Evolutionary conservation across 2,797 vertebrate genomes (phyloP).

Genomic region (Carduelis carduelis): DNA sequence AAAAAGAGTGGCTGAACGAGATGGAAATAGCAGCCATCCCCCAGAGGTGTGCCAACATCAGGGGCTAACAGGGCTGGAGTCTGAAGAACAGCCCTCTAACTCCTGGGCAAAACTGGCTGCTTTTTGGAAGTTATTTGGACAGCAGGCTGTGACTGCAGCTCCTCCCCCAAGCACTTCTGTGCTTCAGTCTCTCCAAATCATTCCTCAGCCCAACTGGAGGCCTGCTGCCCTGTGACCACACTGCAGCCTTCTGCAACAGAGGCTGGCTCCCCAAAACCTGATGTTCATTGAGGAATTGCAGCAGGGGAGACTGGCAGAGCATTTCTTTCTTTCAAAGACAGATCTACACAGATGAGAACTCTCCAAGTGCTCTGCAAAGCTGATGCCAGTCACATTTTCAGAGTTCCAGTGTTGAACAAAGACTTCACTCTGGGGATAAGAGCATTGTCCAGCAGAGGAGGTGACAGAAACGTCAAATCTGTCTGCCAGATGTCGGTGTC

Average conservation of each 20-base stretch:
- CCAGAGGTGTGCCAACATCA: background rate
- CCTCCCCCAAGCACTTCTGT: background rate
- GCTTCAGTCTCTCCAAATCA: background rate
- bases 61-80: background rate
- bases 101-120: background rate
- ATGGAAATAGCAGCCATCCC: background rate
- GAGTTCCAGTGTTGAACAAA: constrained; percentile 19
- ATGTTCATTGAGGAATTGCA: background rate
- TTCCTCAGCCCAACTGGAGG: background rate
- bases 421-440: constrained; percentile 38
- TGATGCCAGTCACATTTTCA: constrained; percentile 31
- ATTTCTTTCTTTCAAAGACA: background rate
- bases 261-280: background rate
- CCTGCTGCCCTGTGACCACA: background rate
- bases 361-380: background rate
- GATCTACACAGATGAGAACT: background rate
- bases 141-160: background rate
- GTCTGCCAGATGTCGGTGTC: constrained; percentile 57
- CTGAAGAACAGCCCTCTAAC: background rate
- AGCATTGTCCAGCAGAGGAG: constrained; percentile 49
- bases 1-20: background rate
- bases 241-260: background rate
- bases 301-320: background rate
- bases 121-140: background rate
- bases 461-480: constrained; percentile 34